Evolutionary conservation across 2,888 invertebrate species (phyloP).

Genomic region (Scaptomyza cyrtandrae): DNA sequence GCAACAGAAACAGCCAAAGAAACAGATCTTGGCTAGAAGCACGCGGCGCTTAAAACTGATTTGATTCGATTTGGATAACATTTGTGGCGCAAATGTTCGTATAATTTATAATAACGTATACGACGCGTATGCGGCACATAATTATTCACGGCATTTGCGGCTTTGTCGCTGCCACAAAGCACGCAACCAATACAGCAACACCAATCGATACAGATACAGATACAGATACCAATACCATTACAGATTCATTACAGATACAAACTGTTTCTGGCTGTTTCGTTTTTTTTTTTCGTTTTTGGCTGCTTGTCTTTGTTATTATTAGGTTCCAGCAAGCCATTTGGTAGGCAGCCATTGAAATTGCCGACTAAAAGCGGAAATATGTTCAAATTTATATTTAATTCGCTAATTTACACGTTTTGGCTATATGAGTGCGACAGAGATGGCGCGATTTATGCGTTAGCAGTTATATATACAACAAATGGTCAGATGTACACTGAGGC

Average conservation of each 20-base stretch:
- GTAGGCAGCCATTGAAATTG: constrained; percentile 39
- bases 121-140: constrained; percentile 55
- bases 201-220: neutral
- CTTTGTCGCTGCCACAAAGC: constrained; percentile 52
- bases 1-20: neutral
- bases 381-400: constrained; percentile 71
- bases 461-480: neutral
- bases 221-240: constrained; percentile 1
- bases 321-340: constrained; percentile 46
- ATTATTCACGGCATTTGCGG: constrained; percentile 63
- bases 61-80: constrained; percentile 61
- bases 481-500: neutral
- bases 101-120: constrained; percentile 65
- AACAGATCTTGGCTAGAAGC: constrained; percentile 48
- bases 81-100: constrained; percentile 61
- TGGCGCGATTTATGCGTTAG: neutral
- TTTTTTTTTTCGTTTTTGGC: constrained; percentile 5
- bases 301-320: constrained; percentile 44
- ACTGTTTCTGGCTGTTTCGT: constrained; percentile 28
- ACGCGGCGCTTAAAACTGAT: constrained; percentile 52
- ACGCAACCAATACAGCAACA: constrained; percentile 56
- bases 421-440: neutral
- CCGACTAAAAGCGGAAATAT: constrained; percentile 64
- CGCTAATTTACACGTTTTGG: constrained; percentile 38
- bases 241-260: constrained; percentile 12